Percentiles rank a stretch among this genome's conserved stretches.
Evolutionary conservation across 2,113 vertebrate species (phyloP).

Genomic region (Aegypius monachus): DNA sequence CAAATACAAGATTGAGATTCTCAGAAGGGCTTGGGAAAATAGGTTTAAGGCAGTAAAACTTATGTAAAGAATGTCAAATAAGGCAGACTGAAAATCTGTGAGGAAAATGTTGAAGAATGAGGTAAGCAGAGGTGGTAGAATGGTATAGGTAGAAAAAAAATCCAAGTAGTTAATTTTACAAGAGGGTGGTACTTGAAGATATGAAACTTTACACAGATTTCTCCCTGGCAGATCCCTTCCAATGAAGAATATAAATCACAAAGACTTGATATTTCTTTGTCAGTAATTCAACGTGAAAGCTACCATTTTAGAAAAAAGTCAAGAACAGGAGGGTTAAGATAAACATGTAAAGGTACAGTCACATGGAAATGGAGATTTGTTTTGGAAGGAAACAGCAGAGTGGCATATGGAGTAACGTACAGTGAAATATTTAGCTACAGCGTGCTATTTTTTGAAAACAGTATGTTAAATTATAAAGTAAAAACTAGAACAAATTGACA

Average conservation of each 20-base stretch:
- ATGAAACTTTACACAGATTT: not conserved
- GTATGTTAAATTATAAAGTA: not conserved
- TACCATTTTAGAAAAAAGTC: not conserved
- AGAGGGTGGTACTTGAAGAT: not conserved
- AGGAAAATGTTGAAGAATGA: not conserved
- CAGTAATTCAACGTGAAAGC: not conserved
- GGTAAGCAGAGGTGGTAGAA: not conserved
- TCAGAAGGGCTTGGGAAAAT: slow-evolving; percentile 17
- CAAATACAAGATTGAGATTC: slow-evolving; percentile 10
- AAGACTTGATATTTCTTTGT: not conserved
- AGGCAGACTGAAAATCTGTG: not conserved
- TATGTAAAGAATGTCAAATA: not conserved
- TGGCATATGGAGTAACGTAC: not conserved
- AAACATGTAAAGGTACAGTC: not conserved
- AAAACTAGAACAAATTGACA: not conserved
- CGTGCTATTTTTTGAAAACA: not conserved
- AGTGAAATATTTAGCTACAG: not conserved
- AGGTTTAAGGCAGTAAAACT: not conserved
- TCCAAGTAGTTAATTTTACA: not conserved
- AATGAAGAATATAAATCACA: not conserved
- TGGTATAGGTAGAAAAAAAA: not conserved
- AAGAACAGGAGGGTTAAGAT: not conserved
- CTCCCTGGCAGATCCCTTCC: not conserved
- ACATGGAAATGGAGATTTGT: not conserved
- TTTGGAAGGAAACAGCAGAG: not conserved